phyloP scores from a whole-genome alignment of 2,113 vertebrate genomes.

The Chionodraco myersi region DNA sequence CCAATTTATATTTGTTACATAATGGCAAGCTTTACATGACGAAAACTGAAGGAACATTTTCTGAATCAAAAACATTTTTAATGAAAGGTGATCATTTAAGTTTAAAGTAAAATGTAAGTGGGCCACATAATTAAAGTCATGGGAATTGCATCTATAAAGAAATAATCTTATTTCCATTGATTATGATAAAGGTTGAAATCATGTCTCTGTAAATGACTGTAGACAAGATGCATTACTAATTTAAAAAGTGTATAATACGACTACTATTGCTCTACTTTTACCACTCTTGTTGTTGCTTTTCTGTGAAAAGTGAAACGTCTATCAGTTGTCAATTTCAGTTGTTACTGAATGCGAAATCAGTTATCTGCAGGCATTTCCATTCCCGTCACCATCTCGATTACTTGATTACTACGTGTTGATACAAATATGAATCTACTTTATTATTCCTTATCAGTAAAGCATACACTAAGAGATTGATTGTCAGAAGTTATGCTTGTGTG shows the following conservation, averaged over 20 bases:
- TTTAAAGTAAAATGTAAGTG: conserved; percentile 1
- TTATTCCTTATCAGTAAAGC: neutral
- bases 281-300: neutral
- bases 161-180: conserved; percentile 3
- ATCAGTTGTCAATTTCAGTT: neutral
- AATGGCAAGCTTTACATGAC: neutral
- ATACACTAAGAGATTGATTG: too few species aligned
- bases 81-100: conserved; percentile 14
- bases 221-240: neutral
- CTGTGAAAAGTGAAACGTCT: neutral
- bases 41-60: conserved; percentile 37
- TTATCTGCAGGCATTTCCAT: neutral
- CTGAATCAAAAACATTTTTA: conserved; percentile 15
- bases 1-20: neutral
- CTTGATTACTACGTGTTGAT: neutral
- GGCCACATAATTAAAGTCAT: neutral
- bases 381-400: neutral
- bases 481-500: neutral
- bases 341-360: neutral
- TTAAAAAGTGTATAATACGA: neutral
- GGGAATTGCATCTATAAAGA: too few species aligned
- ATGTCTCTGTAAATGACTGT: neutral
- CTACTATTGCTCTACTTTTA: neutral
- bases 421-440: neutral
- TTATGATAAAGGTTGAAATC: conserved; percentile 1